Base-by-base conservation (phyloP, 2,888 invertebrate genomes). In the Mythimna loreyi region DNA sequence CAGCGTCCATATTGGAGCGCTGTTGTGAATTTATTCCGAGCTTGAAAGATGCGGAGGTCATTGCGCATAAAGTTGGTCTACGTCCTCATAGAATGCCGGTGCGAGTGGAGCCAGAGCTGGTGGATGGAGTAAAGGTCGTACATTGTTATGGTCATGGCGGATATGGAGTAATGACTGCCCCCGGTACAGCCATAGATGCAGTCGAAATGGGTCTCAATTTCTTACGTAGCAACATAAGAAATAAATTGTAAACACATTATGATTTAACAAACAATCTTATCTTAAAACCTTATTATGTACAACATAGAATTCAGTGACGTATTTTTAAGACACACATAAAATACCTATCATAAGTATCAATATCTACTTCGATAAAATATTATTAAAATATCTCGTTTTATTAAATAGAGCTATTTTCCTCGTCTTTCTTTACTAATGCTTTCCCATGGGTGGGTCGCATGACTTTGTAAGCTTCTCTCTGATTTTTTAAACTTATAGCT, bases 111-210 rank as follows among this genome's bases (percentile, higher is more conserved):
- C 92, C 96, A 0, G 98, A 98, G 87, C 19, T 95, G 5, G 63
- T 95, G 0, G 86, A 90, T 16, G 96, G 96, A 1, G 89, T 94
- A 78, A 95, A 90, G 77, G 96, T 99, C 43, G 97, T 99, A 8
- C 99, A 99, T 90, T 98, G 99, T 92, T 99, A 99, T 89, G 99
- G 99, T 0, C 99, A 99, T 90, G 99, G 99, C 0, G 99, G 99
- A 0, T 99, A 99, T 89, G 99, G 99, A 0, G 98, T 99, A 0
- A 98, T 98, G 72, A 97, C 98, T 47, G 98, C 98, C 7, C 99
- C 99, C 36, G 99, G 99, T 11, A 98, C 99, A 0, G 97, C 98
- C 0, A 95, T 97, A 70, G 96, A 98, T 86, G 98, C 98, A 0
- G 97, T 98, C 0, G 89, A 96, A 62, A 92, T 98, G 23, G 97